Percentiles rank a stretch among this genome's conserved stretches.
Conservation (phyloP, 2,113 vertebrate species). For the Phylloscopus trochilus region DNA sequence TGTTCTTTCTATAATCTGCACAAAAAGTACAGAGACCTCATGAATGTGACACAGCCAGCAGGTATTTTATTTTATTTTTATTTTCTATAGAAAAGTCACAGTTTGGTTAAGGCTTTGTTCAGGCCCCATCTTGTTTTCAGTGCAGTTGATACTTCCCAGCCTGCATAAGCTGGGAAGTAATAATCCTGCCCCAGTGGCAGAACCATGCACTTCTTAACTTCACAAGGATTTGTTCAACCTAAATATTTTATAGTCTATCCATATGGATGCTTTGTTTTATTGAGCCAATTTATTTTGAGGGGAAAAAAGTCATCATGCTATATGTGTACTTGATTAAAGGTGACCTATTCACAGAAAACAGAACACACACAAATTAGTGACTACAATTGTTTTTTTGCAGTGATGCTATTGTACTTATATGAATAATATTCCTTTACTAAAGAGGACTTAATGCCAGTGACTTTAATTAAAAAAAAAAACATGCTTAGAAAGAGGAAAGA, state of each 20-base stretch:
- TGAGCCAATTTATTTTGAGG: not conserved
- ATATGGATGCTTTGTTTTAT: not conserved
- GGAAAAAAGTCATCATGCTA: not conserved
- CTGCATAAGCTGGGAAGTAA: not conserved
- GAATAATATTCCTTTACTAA: not conserved
- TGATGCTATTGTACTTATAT: not conserved
- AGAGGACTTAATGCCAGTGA: not conserved
- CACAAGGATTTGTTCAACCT: not conserved
- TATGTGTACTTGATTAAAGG: not conserved
- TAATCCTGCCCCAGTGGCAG: not conserved
- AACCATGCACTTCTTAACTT: not conserved
- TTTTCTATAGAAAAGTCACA: not conserved
- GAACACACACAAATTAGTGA: not conserved
- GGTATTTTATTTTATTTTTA: not conserved
- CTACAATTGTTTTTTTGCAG: not conserved
- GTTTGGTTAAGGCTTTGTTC: not conserved
- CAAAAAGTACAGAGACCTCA: not conserved
- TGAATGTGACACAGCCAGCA: not conserved
- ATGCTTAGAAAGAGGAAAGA: not conserved
- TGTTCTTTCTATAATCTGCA: not conserved
- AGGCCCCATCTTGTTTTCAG: not conserved
- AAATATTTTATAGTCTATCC: accelerated
- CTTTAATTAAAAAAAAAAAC: not conserved
- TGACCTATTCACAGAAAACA: not conserved
- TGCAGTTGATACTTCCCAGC: not conserved